A percentile compares a stretch with the other conserved stretches of the same genome.
These are phyloP conservation scores for Dusona sp. DNA, from an alignment of 2,888 invertebrate species.

Conservation along the genomic window DNA sequence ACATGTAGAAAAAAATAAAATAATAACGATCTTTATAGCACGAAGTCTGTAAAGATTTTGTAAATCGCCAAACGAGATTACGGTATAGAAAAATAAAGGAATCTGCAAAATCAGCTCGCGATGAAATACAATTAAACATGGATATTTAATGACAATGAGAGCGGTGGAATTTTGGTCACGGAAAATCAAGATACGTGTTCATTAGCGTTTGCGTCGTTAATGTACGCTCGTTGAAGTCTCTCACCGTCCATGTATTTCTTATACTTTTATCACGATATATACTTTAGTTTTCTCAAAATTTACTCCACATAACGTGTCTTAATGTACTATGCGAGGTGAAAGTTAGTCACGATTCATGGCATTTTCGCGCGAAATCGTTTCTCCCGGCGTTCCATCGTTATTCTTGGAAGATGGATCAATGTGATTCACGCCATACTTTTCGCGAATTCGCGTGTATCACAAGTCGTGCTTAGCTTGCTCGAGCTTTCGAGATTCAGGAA, in stretches of 20 bases:
- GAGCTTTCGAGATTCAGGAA: slow-evolving; percentile 33
- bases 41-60: slow-evolving; percentile 29
- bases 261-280: neutral
- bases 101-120: neutral
- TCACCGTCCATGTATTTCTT: slow-evolving; percentile 8
- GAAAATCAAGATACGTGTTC: slow-evolving; percentile 39
- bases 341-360: slow-evolving; percentile 65
- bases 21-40: neutral
- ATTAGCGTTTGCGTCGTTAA: slow-evolving; percentile 39
- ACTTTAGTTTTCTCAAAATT: slow-evolving; percentile 21
- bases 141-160: slow-evolving; percentile 33
- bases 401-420: slow-evolving; percentile 71
- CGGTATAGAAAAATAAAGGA: slow-evolving; percentile 16
- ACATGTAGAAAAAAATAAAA: neutral
- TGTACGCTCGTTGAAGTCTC: slow-evolving; percentile 54
- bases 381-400: slow-evolving; percentile 66
- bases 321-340: slow-evolving; percentile 49
- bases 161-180: slow-evolving; percentile 14
- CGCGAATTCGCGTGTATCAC: slow-evolving; percentile 38
- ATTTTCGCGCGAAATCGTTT: slow-evolving; percentile 65
- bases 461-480: slow-evolving; percentile 10
- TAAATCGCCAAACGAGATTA: slow-evolving; percentile 27
- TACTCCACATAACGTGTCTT: slow-evolving; percentile 2
- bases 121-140: slow-evolving; percentile 25
- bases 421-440: slow-evolving; percentile 67